phyloP scores from a whole-genome alignment of 2,797 vertebrate genomes.

The Megalops cyprinoides region DNA sequence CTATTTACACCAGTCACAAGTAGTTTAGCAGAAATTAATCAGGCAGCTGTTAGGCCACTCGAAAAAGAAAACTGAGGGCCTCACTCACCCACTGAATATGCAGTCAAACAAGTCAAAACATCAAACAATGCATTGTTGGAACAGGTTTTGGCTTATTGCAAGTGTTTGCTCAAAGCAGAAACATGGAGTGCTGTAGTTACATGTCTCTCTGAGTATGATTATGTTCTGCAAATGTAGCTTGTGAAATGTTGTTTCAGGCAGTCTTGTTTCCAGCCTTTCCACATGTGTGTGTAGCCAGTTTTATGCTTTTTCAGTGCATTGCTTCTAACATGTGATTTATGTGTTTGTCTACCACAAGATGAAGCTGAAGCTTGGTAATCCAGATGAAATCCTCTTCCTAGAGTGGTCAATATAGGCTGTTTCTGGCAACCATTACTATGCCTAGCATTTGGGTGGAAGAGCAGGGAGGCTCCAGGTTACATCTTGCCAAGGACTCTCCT shows the following conservation, averaged over 20 bases:
- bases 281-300: slow-evolving; percentile 32
- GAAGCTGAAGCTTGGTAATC: slow-evolving; percentile 74
- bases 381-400: slow-evolving; percentile 63
- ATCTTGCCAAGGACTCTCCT: slow-evolving; percentile 47
- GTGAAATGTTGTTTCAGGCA: slow-evolving; percentile 4
- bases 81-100: slow-evolving; percentile 40
- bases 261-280: no score
- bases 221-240: slow-evolving; percentile 19
- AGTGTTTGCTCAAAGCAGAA: background rate
- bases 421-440: slow-evolving; percentile 54
- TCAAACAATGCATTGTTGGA: slow-evolving; percentile 50
- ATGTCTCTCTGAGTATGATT: background rate
- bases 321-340: slow-evolving; percentile 52
- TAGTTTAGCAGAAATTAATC: slow-evolving; percentile 70
- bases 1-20: slow-evolving; percentile 74
- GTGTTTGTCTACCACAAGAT: slow-evolving; percentile 53
- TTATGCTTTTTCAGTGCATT: slow-evolving; percentile 26
- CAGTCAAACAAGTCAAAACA: slow-evolving; percentile 52
- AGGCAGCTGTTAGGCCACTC: slow-evolving; percentile 62
- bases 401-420: slow-evolving; percentile 60
- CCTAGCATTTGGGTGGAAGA: slow-evolving; percentile 43
- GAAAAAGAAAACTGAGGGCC: background rate
- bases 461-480: slow-evolving; percentile 38
- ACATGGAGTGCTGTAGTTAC: background rate
- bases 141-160: background rate